Percentiles rank a stretch among this genome's conserved stretches.
These are phyloP conservation scores for Rhadina sibilatrix DNA, from an alignment of 2,113 vertebrate genomes.

Conservation along the genomic window DNA sequence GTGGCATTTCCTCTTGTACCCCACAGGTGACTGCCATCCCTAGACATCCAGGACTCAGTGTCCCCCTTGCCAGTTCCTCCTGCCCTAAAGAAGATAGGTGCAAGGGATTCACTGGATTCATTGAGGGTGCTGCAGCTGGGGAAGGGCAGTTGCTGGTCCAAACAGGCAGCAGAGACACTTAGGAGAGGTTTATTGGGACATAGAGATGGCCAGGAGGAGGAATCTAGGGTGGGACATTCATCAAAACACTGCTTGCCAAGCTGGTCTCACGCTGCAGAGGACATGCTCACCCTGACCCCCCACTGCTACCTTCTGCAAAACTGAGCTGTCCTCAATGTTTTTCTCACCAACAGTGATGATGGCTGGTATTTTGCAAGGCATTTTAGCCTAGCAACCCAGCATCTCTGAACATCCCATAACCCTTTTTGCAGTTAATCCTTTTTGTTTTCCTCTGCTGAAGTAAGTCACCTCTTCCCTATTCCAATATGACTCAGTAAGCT, in stretches of 20 bases:
- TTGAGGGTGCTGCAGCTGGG: accelerated
- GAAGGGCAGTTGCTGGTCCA: background rate
- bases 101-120: background rate
- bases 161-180: background rate
- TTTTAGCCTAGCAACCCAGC: background rate
- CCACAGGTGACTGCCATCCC: background rate
- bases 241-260: background rate
- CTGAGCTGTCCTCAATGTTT: background rate
- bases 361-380: background rate
- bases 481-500: background rate
- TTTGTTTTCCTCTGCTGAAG: background rate
- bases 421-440: background rate
- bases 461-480: background rate
- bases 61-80: background rate
- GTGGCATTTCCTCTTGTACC: background rate
- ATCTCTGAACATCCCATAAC: background rate
- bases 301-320: background rate
- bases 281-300: accelerated
- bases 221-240: background rate
- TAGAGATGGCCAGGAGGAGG: background rate
- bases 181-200: background rate
- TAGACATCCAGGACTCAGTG: background rate
- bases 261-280: accelerated
- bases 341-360: background rate
- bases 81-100: background rate